phyloP scores from a whole-genome alignment of 2,113 vertebrate species.

The Fulica atra region DNA sequence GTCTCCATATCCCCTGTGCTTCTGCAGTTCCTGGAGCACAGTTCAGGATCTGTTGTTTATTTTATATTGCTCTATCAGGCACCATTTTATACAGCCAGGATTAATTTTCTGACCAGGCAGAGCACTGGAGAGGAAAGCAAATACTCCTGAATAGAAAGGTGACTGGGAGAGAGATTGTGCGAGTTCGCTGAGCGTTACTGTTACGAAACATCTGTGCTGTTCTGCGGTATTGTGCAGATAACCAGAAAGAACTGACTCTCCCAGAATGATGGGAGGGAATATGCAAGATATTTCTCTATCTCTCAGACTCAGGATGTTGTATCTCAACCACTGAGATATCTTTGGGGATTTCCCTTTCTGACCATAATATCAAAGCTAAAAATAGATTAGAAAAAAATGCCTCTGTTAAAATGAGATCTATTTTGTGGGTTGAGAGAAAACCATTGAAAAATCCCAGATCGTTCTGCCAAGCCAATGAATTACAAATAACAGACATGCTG shows the following conservation, averaged over 20 bases:
- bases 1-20: neutral
- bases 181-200: neutral
- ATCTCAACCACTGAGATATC: constrained; percentile 21
- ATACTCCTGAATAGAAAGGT: constrained; percentile 34
- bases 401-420: constrained; percentile 59
- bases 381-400: constrained; percentile 57
- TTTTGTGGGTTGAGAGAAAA: constrained; percentile 73
- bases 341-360: constrained; percentile 46
- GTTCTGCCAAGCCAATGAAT: constrained; percentile 75
- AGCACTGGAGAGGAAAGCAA: constrained; percentile 52
- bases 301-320: neutral
- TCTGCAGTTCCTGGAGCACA: neutral
- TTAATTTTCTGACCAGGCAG: constrained; percentile 25
- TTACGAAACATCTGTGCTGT: constrained; percentile 2
- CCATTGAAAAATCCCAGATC: constrained; percentile 74
- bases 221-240: constrained; percentile 23
- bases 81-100: neutral
- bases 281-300: neutral
- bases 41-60: neutral
- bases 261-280: neutral
- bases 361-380: constrained; percentile 56
- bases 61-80: neutral
- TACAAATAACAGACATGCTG: constrained; percentile 72
- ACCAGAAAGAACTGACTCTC: neutral
- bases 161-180: neutral